These are phyloP conservation scores for Lacerta bilineata DNA, from an alignment of 2,797 vertebrate genomes.

Conservation along the genomic window DNA sequence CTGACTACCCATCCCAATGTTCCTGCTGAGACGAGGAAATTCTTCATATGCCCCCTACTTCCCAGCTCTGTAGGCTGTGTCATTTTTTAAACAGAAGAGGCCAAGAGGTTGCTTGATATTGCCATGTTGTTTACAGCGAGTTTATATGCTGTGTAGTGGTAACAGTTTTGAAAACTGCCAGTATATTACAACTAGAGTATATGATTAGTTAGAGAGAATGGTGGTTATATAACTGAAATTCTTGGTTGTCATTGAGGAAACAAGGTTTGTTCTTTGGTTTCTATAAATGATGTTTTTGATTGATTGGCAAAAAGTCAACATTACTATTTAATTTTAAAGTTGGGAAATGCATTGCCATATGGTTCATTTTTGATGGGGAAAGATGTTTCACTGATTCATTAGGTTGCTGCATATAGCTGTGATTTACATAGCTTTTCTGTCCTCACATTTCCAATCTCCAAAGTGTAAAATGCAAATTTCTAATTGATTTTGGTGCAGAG, in stretches of 20 bases:
- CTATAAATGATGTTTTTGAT: background rate
- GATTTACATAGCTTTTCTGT: background rate
- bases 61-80: background rate
- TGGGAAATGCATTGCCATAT: background rate
- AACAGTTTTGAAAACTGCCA: conserved; percentile 10
- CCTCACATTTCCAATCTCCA: conserved; percentile 17
- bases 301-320: conserved; percentile 1
- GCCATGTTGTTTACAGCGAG: background rate
- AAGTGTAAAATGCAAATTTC: conserved; percentile 48
- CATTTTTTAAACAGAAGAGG: background rate
- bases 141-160: background rate
- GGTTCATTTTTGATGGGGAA: conserved; percentile 9
- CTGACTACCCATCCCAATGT: background rate
- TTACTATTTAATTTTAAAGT: background rate
- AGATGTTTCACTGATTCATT: conserved; percentile 21
- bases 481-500: conserved; percentile 46
- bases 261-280: background rate
- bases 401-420: conserved; percentile 13
- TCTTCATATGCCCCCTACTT: background rate
- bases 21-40: conserved; percentile 22
- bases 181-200: background rate
- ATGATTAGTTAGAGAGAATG: background rate
- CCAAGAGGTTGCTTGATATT: background rate
- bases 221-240: background rate
- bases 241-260: background rate